Conservation (phyloP, 2,113 vertebrate genomes). For the Tonatia bakeri region DNA sequence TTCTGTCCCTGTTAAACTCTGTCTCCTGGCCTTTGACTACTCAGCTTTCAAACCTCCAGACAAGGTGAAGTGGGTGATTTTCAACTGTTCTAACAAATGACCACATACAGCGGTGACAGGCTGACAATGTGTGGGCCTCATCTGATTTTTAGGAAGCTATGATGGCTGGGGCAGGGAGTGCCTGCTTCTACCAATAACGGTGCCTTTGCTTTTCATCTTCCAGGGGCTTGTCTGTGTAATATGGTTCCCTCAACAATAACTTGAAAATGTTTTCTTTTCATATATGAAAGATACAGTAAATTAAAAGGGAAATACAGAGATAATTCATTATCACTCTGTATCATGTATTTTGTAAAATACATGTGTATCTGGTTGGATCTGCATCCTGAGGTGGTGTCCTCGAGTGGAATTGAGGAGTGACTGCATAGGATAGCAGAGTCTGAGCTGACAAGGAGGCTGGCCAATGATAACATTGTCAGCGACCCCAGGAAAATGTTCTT, state of each 20-base stretch:
- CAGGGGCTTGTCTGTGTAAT: background rate
- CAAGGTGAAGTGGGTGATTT: background rate
- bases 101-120: background rate
- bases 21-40: background rate
- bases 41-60: background rate
- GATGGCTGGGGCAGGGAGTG: background rate
- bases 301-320: background rate
- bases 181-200: background rate
- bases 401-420: background rate
- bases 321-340: background rate
- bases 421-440: too few relatives aligned
- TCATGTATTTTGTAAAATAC: background rate
- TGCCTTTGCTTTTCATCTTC: background rate
- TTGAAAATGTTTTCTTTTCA: background rate
- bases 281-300: background rate
- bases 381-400: background rate
- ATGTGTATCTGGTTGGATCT: background rate
- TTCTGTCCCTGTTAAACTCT: background rate
- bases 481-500: background rate
- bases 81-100: background rate
- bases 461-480: too few relatives aligned
- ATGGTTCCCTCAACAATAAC: background rate
- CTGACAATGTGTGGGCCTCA: background rate
- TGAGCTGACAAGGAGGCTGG: background rate
- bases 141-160: background rate